Evolutionary conservation across 2,797 vertebrate genomes (phyloP).

Genomic region (Hoplostethus mediterraneus): DNA sequence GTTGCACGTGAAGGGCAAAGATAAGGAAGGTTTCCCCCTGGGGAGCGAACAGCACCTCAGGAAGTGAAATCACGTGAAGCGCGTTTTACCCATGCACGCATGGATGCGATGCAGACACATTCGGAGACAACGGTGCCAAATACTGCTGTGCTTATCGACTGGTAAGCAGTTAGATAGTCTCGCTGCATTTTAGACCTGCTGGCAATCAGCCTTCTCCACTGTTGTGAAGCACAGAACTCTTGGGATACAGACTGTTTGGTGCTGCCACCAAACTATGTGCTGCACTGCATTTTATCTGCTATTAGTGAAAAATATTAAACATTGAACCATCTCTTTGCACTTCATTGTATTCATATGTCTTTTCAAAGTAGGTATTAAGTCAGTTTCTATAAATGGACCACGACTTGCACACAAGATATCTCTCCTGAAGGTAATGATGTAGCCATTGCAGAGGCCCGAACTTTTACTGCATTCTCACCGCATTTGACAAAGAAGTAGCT

Average conservation of each 20-base stretch:
- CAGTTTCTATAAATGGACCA: not conserved
- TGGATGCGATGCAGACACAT: not conserved
- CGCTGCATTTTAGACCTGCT: not conserved
- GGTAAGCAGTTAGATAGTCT: not conserved
- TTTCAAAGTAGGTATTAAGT: too few relatives aligned
- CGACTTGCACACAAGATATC: not conserved
- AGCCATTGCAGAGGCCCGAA: too few relatives aligned
- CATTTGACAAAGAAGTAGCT: too few relatives aligned
- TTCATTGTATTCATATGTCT: too few relatives aligned
- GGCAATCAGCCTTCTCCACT: not conserved
- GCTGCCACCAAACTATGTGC: not conserved
- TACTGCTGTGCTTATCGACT: not conserved
- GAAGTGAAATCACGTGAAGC: not conserved
- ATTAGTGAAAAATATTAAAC: not conserved
- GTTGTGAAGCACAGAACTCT: not conserved
- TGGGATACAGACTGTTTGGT: not conserved
- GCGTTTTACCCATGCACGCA: not conserved
- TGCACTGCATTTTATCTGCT: not conserved
- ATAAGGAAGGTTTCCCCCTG: conserved; percentile 17
- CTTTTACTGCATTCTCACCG: too few relatives aligned
- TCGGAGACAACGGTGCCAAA: not conserved
- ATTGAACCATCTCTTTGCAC: too few relatives aligned
- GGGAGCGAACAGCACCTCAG: conserved; percentile 20
- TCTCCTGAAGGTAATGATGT: too few relatives aligned
- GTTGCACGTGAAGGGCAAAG: conserved; percentile 41